Evolutionary conservation across 2,888 invertebrate species (phyloP).

Genomic region (Eremobia ochroleuca): DNA sequence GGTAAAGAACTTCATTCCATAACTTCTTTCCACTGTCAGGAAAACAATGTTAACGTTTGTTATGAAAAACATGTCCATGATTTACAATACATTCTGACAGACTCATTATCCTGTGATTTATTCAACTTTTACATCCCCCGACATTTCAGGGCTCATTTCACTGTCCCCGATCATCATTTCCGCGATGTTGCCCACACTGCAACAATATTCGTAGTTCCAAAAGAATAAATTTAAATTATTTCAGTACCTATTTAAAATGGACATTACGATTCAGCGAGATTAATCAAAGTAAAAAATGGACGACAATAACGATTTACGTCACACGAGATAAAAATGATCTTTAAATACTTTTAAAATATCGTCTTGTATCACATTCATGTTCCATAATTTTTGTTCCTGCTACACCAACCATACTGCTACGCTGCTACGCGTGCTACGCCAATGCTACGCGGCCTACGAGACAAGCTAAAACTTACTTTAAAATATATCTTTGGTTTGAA

Average conservation of each 20-base stretch:
- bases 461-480: background rate
- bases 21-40: too few relatives aligned
- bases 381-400: background rate
- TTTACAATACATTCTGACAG: conserved; percentile 41
- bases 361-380: background rate
- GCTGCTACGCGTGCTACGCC: conserved; percentile 15
- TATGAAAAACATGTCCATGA: conserved; percentile 21
- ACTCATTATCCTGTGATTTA: conserved; percentile 49
- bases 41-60: background rate
- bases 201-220: background rate
- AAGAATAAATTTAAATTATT: background rate
- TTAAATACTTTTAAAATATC: background rate
- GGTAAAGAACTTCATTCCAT: too few relatives aligned
- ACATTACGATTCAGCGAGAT: too few relatives aligned
- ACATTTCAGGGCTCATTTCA: conserved; percentile 43
- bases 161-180: conserved; percentile 29
- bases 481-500: background rate
- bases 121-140: conserved; percentile 20
- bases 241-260: background rate
- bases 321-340: too few relatives aligned
- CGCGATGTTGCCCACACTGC: conserved; percentile 8
- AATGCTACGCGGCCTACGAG: background rate
- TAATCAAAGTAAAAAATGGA: background rate
- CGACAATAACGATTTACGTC: background rate
- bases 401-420: background rate